Evolutionary conservation across 2,113 vertebrate species (phyloP).

Genomic region (Rynchops niger): DNA sequence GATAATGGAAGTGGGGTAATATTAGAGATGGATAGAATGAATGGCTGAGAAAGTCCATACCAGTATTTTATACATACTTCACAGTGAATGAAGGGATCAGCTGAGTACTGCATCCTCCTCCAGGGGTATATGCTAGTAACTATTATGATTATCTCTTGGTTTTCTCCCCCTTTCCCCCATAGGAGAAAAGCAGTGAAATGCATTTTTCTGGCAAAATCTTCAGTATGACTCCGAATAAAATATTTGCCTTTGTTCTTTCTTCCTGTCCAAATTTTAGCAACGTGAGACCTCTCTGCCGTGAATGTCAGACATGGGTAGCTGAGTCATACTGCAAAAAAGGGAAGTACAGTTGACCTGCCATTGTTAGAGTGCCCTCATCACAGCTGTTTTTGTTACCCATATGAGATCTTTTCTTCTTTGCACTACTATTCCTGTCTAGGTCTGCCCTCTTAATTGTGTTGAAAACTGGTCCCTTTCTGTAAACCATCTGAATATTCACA

Average conservation of each 20-base stretch:
- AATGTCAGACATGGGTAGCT: not conserved
- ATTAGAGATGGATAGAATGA: not conserved
- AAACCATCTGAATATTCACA: not conserved
- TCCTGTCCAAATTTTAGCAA: not conserved
- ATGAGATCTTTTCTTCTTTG: not conserved
- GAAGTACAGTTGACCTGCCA: not conserved
- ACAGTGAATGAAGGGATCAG: not conserved
- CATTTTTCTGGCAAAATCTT: not conserved
- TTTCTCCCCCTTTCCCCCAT: not conserved
- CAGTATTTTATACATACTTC: not conserved
- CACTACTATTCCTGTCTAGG: not conserved
- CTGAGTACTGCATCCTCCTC: not conserved
- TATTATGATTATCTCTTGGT: not conserved
- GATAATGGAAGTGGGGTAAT: not conserved
- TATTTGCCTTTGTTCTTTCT: not conserved
- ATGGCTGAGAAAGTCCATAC: not conserved
- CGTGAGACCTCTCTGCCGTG: not conserved
- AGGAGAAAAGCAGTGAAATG: not conserved
- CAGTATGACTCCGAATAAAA: not conserved
- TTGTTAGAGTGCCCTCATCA: not conserved
- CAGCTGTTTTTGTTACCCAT: not conserved
- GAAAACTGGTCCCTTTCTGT: not conserved
- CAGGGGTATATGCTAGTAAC: not conserved
- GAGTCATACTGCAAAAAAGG: not conserved
- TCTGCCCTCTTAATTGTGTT: not conserved